Percentiles rank a stretch among this genome's conserved stretches.
Conservation (phyloP, 2,888 invertebrate species). For the Kryphioiulus occultus region DNA sequence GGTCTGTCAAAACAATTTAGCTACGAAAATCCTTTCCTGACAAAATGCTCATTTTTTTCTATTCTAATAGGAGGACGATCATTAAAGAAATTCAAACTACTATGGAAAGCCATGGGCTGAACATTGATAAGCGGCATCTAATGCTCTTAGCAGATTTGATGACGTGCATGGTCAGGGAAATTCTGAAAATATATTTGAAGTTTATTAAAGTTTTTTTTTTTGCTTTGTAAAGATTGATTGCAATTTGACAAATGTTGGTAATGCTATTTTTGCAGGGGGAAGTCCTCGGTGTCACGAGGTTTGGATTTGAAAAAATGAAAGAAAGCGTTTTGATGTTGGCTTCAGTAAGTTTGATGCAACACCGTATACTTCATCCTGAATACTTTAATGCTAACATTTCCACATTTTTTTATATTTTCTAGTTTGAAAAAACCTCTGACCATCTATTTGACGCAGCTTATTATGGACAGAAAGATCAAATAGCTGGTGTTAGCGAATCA, state of each 20-base stretch:
- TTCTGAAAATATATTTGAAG: too few relatives aligned
- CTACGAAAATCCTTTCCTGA: background rate
- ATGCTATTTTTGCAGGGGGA: slow-evolving; percentile 83
- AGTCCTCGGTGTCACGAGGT: slow-evolving; percentile 95
- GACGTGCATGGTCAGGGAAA: slow-evolving; percentile 82
- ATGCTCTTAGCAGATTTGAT: slow-evolving; percentile 98
- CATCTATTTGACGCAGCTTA: slow-evolving; percentile 99
- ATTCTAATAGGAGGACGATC: slow-evolving; percentile 79
- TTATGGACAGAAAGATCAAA: slow-evolving; percentile 94
- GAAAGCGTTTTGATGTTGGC: slow-evolving; percentile 98
- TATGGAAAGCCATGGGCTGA: slow-evolving; percentile 98
- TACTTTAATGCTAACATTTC: background rate
- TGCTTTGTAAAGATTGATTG: too few relatives aligned
- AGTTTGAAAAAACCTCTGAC: slow-evolving; percentile 99
- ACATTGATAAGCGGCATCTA: slow-evolving; percentile 94
- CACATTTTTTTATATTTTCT: background rate
- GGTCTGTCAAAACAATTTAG: slow-evolving; percentile 61
- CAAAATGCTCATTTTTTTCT: slow-evolving; percentile 29
- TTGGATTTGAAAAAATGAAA: slow-evolving; percentile 98
- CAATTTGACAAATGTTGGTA: too few relatives aligned
- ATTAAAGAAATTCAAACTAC: slow-evolving; percentile 95
- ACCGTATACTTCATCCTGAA: background rate
- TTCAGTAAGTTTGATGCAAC: slow-evolving; percentile 71
- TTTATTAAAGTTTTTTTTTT: too few relatives aligned
- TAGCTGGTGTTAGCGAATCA: slow-evolving; percentile 97